Percentiles rank a stretch among this genome's conserved stretches.
phyloP scores from a whole-genome alignment of 2,113 vertebrate species.

The Eptesicus fuscus region DNA sequence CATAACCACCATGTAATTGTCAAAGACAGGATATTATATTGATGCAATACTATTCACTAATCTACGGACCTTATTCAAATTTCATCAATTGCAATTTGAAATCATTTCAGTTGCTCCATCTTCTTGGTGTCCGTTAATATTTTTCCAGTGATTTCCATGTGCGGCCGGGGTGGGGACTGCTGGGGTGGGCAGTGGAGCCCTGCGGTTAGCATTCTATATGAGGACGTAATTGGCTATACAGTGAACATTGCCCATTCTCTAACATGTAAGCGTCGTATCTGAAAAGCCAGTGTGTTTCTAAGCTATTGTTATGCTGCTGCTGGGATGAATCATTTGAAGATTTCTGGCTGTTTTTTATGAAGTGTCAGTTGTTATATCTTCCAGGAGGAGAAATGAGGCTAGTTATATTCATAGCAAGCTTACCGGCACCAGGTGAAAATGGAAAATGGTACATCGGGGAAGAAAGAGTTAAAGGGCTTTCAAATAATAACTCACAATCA shows the following conservation, averaged over 20 bases:
- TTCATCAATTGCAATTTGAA: neutral
- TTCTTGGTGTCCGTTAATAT: neutral
- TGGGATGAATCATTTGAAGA: constrained; percentile 37
- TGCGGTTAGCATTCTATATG: neutral
- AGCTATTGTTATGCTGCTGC: constrained; percentile 21
- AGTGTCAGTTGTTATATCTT: neutral
- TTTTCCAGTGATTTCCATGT: neutral
- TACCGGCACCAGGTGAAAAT: neutral
- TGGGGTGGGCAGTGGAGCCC: neutral
- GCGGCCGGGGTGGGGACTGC: neutral
- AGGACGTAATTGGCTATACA: neutral
- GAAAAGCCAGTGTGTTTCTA: constrained; percentile 11
- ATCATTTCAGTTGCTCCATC: neutral
- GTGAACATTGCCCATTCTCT: neutral
- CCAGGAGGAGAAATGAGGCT: constrained; percentile 19
- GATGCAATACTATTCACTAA: neutral
- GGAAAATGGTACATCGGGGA: neutral
- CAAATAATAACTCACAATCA: neutral
- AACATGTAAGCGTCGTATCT: neutral
- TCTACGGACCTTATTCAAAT: neutral
- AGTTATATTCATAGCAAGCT: constrained; percentile 10
- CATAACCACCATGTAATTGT: neutral
- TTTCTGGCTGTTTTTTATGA: constrained; percentile 31
- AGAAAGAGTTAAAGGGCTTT: constrained; percentile 23
- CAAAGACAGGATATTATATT: neutral